Base-by-base conservation (phyloP, 2,888 invertebrate species). In the Eilema depressum region DNA sequence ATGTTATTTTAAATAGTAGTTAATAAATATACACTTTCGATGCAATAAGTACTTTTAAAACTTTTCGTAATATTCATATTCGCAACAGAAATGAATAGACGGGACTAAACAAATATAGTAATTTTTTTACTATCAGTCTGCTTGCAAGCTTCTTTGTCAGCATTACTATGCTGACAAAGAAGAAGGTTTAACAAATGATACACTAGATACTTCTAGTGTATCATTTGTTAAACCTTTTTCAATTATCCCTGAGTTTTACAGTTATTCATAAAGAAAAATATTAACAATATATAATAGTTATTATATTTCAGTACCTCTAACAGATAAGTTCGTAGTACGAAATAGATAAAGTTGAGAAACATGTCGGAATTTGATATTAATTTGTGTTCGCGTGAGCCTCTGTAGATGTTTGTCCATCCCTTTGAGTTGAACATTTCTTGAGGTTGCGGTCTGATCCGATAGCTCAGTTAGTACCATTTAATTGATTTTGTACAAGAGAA, bases 401-500 rank as follows among this genome's bases (percentile, higher is more conserved):
- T 81, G 73, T 82, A 82, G 84, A 86, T 82, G 79, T 85, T 84
- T 83, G 88, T 86, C 86, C 84, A 85, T 86, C 88, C 91, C 90
- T 92, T 91, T 91, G 89, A 91, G 89, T 89, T 83, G 84, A 91
- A 86, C 88, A 89, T 89, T 92, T 90, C 91, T 91, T 89, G 91
- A 86, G 90, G 90, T 89, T 91, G 91, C 86, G 92, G 92, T 89
- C 75, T 79, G 86, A 89, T 85, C 88, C 87, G 86, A 89, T 89
- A 88, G 87, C 87, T 83, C 82, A 81, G 87, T 89, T 91, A 90
- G 91, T 89, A 91, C 87, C 91, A 91, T 93, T 93, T 92, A 93
- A 94, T 94, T 94, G 94, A 93, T 94, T 93, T 93, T 92, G 88
- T 92, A 90, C 86, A 89, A 88, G 88, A 88, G 92, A 93, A 94